phyloP scores from a whole-genome alignment of 2,888 invertebrate genomes.

The Chironomus riparius region DNA sequence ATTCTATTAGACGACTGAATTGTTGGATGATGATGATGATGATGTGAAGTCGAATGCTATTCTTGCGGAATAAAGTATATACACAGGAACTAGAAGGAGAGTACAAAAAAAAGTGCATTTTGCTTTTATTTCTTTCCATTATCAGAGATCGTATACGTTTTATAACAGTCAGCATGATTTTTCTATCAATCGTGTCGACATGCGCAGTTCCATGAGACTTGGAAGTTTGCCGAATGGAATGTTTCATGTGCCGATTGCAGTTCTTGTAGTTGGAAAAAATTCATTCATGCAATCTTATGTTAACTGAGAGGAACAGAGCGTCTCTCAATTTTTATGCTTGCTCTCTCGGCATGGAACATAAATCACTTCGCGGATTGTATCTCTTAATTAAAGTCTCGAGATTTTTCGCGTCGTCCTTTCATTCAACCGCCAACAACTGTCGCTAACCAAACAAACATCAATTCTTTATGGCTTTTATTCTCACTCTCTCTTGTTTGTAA shows the following conservation, averaged over 20 bases:
- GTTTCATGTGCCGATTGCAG: neutral
- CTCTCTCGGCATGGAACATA: neutral
- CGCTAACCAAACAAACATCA: neutral
- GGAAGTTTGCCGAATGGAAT: neutral
- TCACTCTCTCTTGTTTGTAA: no score
- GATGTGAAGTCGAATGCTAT: conserved; percentile 2
- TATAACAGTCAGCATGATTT: neutral
- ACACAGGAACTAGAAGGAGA: conserved; percentile 11
- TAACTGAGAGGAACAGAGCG: neutral
- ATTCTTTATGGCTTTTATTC: neutral
- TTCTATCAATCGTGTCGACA: neutral
- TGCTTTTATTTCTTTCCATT: neutral
- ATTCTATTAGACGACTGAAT: conserved; percentile 21
- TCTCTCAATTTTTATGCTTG: no score
- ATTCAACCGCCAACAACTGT: neutral
- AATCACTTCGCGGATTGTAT: conserved; percentile 3
- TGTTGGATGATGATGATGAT: neutral
- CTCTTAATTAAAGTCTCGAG: conserved; percentile 2
- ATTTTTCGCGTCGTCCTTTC: neutral
- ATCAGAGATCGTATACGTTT: conserved; percentile 4
- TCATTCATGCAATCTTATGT: neutral
- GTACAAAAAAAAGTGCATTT: neutral
- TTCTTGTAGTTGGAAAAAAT: neutral
- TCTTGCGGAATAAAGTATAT: conserved; percentile 16
- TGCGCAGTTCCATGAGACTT: neutral